Percentiles rank a stretch among this genome's conserved stretches.
phyloP scores from a whole-genome alignment of 2,888 invertebrate species.

The Pharmacophagus antenor region DNA sequence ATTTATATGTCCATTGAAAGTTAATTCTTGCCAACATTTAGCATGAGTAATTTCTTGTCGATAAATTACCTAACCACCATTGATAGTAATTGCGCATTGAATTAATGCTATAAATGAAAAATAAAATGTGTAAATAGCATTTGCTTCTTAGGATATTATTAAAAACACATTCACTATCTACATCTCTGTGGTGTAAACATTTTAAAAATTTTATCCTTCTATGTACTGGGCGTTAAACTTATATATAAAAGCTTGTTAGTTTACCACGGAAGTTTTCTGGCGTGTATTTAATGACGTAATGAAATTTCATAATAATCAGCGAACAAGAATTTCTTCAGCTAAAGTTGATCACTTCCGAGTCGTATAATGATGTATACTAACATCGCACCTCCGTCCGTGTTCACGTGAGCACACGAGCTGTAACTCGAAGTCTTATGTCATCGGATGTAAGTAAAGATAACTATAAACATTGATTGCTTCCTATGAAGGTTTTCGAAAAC shows the following conservation, averaged over 20 bases:
- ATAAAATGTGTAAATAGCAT: no score
- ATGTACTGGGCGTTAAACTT: not conserved
- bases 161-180: no score
- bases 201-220: not conserved
- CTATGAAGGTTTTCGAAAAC: not conserved
- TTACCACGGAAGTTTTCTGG: slow-evolving; percentile 9
- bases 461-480: slow-evolving; percentile 4
- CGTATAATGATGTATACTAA: not conserved
- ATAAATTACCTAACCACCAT: not conserved
- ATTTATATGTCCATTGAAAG: slow-evolving; percentile 8
- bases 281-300: not conserved
- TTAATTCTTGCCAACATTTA: slow-evolving; percentile 6
- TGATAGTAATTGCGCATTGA: not conserved
- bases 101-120: no score
- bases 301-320: not conserved
- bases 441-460: not conserved
- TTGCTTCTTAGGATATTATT: no score
- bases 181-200: not conserved
- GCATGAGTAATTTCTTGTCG: not conserved
- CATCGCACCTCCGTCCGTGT: not conserved
- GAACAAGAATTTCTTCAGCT: slow-evolving; percentile 6
- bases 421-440: not conserved
- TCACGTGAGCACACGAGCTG: not conserved
- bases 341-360: slow-evolving; percentile 18
- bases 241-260: slow-evolving; percentile 3